Evolutionary conservation across 1,140 invertebrate genomes (phyloP).

Genomic region (Drosophila nikananu): DNA sequence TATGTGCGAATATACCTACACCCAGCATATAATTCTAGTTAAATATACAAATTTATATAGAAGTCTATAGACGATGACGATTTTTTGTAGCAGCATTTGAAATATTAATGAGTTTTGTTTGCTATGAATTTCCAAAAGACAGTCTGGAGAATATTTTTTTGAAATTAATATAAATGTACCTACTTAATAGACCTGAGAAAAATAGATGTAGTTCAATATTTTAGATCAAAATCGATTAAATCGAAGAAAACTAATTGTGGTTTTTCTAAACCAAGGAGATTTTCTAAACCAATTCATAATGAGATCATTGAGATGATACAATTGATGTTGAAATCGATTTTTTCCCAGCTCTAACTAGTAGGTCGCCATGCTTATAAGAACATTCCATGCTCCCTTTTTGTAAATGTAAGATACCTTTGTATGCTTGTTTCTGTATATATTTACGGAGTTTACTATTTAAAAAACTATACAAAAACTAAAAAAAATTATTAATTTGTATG

Average conservation of each 20-base stretch:
- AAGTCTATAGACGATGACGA: slow-evolving; percentile 53
- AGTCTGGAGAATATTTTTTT: neutral
- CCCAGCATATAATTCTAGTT: slow-evolving; percentile 61
- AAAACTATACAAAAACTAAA: neutral
- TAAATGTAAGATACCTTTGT: slow-evolving; percentile 1
- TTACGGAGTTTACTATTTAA: neutral
- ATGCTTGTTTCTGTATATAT: slow-evolving; percentile 8
- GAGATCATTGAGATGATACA: neutral
- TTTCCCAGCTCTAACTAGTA: neutral
- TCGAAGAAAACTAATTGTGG: neutral
- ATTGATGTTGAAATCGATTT: neutral
- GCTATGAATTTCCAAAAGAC: slow-evolving; percentile 38
- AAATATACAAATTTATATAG: slow-evolving; percentile 64
- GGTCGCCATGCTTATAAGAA: slow-evolving; percentile 20
- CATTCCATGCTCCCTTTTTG: slow-evolving; percentile 28
- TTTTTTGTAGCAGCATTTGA: slow-evolving; percentile 37
- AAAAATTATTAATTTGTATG: neutral
- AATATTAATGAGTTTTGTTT: slow-evolving; percentile 16
- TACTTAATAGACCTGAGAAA: neutral
- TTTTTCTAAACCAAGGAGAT: neutral
- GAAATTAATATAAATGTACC: neutral
- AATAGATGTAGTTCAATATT: neutral
- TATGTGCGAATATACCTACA: slow-evolving; percentile 37
- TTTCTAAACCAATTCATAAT: too few relatives aligned
- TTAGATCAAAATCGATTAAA: neutral